Percentiles rank a stretch among this genome's conserved stretches.
phyloP scores from a whole-genome alignment of 1,140 invertebrate species.

The Glossosoma conforme region DNA sequence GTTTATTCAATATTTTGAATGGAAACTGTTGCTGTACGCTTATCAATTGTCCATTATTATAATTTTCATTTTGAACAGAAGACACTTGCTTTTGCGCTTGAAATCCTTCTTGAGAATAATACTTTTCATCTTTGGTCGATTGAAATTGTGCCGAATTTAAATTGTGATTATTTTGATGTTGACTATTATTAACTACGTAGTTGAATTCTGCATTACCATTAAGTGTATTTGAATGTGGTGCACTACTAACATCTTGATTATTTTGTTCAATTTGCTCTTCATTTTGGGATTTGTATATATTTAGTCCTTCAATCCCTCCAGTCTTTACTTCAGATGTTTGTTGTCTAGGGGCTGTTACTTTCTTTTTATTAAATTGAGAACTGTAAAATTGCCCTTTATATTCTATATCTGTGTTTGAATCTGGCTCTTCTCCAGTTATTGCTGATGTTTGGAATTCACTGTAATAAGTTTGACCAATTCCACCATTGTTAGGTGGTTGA shows the following conservation, averaged over 20 bases:
- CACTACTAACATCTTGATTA: too few species aligned
- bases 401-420: slow-evolving; percentile 13
- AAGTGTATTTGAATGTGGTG: too few species aligned
- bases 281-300: too few species aligned
- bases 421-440: background rate
- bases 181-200: too few species aligned
- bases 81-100: background rate
- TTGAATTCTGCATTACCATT: too few species aligned
- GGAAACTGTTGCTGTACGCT: slow-evolving; percentile 16
- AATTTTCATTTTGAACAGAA: background rate
- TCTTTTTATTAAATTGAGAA: background rate
- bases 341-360: background rate
- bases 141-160: background rate
- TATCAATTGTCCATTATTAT: slow-evolving; percentile 8
- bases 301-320: slow-evolving; percentile 3
- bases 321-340: background rate
- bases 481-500: too few species aligned
- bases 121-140: background rate
- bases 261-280: too few species aligned
- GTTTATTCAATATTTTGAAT: slow-evolving; percentile 3
- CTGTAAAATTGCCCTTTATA: slow-evolving; percentile 22
- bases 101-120: background rate
- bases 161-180: too few species aligned
- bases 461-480: background rate
- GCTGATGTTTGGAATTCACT: background rate